Evolutionary conservation across 2,113 vertebrate genomes (phyloP).

Genomic region (Pseudorectes ferrugineus): DNA sequence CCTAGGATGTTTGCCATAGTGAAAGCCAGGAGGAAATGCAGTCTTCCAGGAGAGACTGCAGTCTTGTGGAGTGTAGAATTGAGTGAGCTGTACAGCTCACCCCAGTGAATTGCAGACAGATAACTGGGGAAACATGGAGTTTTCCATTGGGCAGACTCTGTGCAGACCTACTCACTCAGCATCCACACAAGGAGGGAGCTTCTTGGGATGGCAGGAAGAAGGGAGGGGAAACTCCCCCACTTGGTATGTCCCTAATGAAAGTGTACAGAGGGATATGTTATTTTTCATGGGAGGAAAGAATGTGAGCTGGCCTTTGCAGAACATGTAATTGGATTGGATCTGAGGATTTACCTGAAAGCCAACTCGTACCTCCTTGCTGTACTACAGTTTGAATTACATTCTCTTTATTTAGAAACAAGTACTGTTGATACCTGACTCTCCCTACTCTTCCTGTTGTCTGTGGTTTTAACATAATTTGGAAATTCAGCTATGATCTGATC

Average conservation of each 20-base stretch:
- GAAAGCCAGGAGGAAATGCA: not conserved
- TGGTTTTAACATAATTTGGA: not conserved
- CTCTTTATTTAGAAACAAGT: not conserved
- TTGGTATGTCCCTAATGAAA: not conserved
- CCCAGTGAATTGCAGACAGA: not conserved
- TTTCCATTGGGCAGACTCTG: not conserved
- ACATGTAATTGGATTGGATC: not conserved
- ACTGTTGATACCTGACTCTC: not conserved
- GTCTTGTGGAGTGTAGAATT: rapidly evolving
- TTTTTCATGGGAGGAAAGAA: not conserved
- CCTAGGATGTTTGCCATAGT: not conserved
- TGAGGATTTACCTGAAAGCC: not conserved
- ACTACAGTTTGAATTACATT: not conserved
- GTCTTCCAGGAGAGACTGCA: not conserved
- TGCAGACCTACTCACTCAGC: not conserved
- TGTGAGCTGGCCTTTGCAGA: not conserved
- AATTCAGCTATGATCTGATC: not conserved
- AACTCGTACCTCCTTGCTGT: not conserved
- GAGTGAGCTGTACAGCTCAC: not conserved
- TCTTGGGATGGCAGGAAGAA: not conserved
- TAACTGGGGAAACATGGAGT: not conserved
- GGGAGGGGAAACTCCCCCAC: not conserved
- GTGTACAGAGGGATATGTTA: not conserved
- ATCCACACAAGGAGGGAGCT: not conserved
- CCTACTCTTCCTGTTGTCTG: not conserved